Evolutionary conservation across 2,888 invertebrate species (phyloP), one percentile per base, ranked within the genome.

Genomic region (Macrostomum cliftonense): DNA sequence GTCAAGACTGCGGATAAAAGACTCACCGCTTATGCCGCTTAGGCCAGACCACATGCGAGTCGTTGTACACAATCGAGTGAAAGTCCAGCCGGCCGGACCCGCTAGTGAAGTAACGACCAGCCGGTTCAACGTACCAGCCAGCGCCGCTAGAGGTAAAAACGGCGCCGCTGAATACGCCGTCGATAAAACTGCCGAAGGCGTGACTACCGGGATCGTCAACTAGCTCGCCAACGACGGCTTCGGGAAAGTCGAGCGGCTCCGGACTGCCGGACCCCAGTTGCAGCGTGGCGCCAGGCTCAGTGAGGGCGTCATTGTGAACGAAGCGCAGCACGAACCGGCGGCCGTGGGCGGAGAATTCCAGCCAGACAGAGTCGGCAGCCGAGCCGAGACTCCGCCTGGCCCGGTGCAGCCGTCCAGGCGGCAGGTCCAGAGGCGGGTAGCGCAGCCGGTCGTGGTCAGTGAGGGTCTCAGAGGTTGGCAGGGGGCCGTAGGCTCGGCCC

Each of bases 141-240:
- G 59, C 58, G 62, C 71, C 79, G 12, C 62, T 62, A 48, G 76
- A 75, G 53, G 87, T 80, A 60, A 82, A 73, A 61, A 97, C 86
- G 74, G 86, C 85, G 55, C 95, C 95, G 70, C 91, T 87, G 73
- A 95, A 93, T 55, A 93, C 79, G 54, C 95, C 95, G 68, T 86
- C 81, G 62, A 81, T 79, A 68, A 97, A 77, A 65, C 91, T 87
- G 58, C 95, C 93, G 73, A 84, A 88, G 57, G 87, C 91, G 57
- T 77, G 74, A 62, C 89, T 88, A 50, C 77, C 77, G 44, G 82
- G 79, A 64, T 87, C 87, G 66, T 81, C 93, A 88, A 73, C 11
- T 64, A 64, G 59, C 36, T 45, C 19, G 14, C 47, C 47, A 7
- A 12, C 14, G 5, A 46, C 47, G 13, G 43, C 43, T 28, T 21